phyloP scores from a whole-genome alignment of 2,113 vertebrate species.

The Ginglymostoma cirratum region DNA sequence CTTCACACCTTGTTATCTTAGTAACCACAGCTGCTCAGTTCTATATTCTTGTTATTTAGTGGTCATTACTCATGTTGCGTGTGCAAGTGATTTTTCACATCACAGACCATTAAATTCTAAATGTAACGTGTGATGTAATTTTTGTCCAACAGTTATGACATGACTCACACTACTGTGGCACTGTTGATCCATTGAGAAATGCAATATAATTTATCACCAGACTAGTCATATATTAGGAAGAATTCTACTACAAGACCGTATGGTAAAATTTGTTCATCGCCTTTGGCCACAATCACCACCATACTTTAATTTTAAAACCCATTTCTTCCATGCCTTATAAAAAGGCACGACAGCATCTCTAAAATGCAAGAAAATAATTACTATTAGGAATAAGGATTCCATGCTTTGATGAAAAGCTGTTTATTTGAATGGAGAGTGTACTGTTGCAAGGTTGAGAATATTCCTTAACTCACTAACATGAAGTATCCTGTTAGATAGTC shows the following conservation, averaged over 20 bases:
- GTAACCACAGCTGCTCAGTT: not conserved
- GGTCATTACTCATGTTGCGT: constrained; percentile 22
- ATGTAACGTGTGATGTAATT: constrained; percentile 32
- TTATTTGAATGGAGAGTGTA: not conserved
- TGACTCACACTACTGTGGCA: not conserved
- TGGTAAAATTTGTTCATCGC: not conserved
- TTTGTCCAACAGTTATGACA: constrained; percentile 14
- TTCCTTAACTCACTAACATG: not conserved
- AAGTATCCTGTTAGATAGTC: not conserved
- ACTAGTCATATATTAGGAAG: not conserved
- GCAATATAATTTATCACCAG: constrained; percentile 24
- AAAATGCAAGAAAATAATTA: not conserved
- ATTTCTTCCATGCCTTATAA: not conserved
- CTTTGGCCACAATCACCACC: not conserved
- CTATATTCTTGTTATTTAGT: constrained; percentile 13
- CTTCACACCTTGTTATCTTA: no score
- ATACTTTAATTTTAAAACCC: not conserved
- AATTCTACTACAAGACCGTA: not conserved
- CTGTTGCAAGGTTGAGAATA: not conserved
- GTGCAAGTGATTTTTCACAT: constrained; percentile 32
- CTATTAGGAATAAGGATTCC: not conserved
- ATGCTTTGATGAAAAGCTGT: constrained; percentile 1
- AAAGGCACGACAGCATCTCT: not conserved
- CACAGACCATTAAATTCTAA: constrained; percentile 21
- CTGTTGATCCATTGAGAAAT: constrained; percentile 14